phyloP scores from a whole-genome alignment of 2,797 vertebrate genomes.

The Crenichthys baileyi region DNA sequence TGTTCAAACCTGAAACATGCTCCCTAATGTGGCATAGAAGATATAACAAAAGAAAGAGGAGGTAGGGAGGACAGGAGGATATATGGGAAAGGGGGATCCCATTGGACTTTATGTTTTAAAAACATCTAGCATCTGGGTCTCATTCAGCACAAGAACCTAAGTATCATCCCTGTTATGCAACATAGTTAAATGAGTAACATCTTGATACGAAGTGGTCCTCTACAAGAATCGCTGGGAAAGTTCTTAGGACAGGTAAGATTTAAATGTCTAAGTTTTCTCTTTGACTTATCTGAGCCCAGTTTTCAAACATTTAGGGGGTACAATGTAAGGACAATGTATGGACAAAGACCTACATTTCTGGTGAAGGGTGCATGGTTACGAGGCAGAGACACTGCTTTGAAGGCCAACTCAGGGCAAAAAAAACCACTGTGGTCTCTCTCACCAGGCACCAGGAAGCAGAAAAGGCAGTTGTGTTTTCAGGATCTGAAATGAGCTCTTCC shows the following conservation, averaged over 20 bases:
- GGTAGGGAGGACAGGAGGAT: conserved; percentile 1
- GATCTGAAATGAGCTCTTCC: conserved; percentile 69
- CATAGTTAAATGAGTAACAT: conserved; percentile 62
- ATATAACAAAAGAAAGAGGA: conserved; percentile 41
- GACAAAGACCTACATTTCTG: conserved; percentile 32
- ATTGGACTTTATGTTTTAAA: conserved; percentile 49
- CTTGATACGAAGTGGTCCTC: conserved; percentile 41
- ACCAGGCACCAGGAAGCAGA: conserved; percentile 52
- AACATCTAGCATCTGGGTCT: conserved; percentile 74
- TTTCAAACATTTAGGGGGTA: conserved; percentile 32
- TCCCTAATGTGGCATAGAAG: conserved; percentile 30
- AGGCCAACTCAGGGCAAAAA: conserved; percentile 17
- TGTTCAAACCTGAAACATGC: conserved; percentile 31
- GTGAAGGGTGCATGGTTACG: conserved; percentile 47
- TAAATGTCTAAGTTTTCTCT: conserved; percentile 16
- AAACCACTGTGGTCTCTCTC: conserved; percentile 28
- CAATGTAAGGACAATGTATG: conserved; percentile 17
- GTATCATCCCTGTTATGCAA: conserved; percentile 73
- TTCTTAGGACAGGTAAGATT: conserved; percentile 23
- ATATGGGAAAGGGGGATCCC: conserved; percentile 18
- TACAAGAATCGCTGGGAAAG: conserved; percentile 14
- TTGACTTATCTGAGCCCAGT: conserved; percentile 43
- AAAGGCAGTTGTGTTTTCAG: conserved; percentile 65
- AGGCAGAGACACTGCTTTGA: conserved; percentile 45
- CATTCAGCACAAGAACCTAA: conserved; percentile 63